A percentile compares a stretch with the other conserved stretches of the same genome.
Evolutionary conservation across 2,888 invertebrate species (phyloP).

Genomic region (Acleris holmiana): DNA sequence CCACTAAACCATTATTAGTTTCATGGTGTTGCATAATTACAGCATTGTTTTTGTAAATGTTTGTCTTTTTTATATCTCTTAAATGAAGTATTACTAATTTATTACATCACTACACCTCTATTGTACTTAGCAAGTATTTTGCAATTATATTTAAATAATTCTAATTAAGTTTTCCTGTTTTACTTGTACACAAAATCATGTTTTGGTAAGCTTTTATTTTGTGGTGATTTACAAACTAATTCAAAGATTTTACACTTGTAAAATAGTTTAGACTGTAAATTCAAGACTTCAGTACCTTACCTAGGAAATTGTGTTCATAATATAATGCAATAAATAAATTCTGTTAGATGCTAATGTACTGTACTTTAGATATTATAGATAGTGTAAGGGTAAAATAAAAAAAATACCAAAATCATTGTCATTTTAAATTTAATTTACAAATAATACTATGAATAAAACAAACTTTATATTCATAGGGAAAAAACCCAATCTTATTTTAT

Average conservation of each 20-base stretch:
- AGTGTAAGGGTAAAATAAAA: conserved; percentile 18
- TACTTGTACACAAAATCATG: background rate
- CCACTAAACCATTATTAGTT: too few species aligned
- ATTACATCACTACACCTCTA: conserved; percentile 28
- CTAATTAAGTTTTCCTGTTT: conserved; percentile 25
- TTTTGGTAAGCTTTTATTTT: background rate
- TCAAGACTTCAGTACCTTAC: conserved; percentile 11
- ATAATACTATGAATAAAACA: too few species aligned
- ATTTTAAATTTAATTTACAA: background rate
- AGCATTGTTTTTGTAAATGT: too few species aligned
- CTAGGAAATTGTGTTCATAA: conserved; percentile 28
- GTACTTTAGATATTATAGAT: conserved; percentile 14
- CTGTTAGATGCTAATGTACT: conserved; percentile 15
- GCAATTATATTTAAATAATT: conserved; percentile 24
- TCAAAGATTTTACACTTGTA: conserved; percentile 1
- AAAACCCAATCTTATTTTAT: too few species aligned
- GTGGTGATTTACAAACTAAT: conserved; percentile 14
- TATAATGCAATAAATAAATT: conserved; percentile 26
- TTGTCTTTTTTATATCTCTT: too few species aligned
- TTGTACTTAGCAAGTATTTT: conserved; percentile 33
- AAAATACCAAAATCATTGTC: background rate
- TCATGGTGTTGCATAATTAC: too few species aligned
- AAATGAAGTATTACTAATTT: conserved; percentile 18
- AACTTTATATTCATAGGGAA: too few species aligned
- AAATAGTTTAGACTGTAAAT: background rate